Base-by-base conservation (phyloP, 64 coral and sea anemone species). In the Stichodactyla helianthus region DNA sequence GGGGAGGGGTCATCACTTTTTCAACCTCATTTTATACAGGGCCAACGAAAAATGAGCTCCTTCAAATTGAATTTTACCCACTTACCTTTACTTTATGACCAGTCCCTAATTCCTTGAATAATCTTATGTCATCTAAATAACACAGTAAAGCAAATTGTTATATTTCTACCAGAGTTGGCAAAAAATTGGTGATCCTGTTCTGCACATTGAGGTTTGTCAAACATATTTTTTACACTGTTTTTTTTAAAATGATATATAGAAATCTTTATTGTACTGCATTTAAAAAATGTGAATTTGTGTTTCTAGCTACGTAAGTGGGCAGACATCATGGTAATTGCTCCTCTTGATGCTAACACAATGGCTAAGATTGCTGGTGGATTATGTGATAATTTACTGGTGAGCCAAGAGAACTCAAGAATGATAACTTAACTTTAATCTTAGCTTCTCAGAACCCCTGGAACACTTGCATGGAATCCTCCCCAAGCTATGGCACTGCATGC, bases 291-390 rank as follows among this genome's bases (percentile, higher is more conserved):
- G 51, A 5, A 6, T 81, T 52, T 53, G 51, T 17, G 4, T 14
- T 79, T 51, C 0, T 56, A 98, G 96, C 85, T 98, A 16, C 90
- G 96, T 59, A 89, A 89, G 50, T 98, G 96, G 96, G 96, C 96
- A 2, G 93, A 98, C 63, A 28, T 98, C 22, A 88, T 98, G 90
- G 84, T 98, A 55, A 95, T 98, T 54, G 93, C 93, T 11, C 96
- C 96, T 27, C 90, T 98, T 14, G 96, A 98, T 91, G 96, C 96
- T 10, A 98, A 98, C 50, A 95, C 96, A 20, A 95, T 98, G 96
- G 96, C 96, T 17, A 98, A 98, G 77, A 79, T 98, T 52, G 83
- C 93, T 50, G 89, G 84, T 88, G 96, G 96, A 62, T 87, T 98
- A 20, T 98, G 96, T 84, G 93, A 98, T 82, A 98, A 98, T 77